These are phyloP conservation scores for Drosophila eugracilis DNA, from an alignment of 1,140 invertebrate species.

Conservation along the genomic window DNA sequence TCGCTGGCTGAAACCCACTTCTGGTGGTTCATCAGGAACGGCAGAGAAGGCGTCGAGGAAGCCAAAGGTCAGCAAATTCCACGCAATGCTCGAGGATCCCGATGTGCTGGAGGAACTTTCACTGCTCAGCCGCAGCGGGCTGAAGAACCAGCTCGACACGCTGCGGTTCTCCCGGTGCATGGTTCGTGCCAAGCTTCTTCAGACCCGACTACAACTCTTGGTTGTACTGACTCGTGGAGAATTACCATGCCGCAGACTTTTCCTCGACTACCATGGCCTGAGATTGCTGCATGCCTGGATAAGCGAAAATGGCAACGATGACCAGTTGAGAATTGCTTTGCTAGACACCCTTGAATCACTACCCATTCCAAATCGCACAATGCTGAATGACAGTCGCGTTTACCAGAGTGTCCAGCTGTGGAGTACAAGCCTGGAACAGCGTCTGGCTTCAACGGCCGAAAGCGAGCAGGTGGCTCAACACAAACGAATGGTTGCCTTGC, in stretches of 20 bases:
- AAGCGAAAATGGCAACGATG: slow-evolving; percentile 86
- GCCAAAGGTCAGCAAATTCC: slow-evolving; percentile 47
- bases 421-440: slow-evolving; percentile 86
- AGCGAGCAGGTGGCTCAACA: background rate
- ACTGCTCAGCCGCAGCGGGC: slow-evolving; percentile 89
- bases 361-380: slow-evolving; percentile 96
- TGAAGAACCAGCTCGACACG: slow-evolving; percentile 95
- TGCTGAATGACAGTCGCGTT: slow-evolving; percentile 96
- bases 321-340: slow-evolving; percentile 89
- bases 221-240: slow-evolving; percentile 90
- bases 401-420: slow-evolving; percentile 93
- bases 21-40: background rate
- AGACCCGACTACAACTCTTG: slow-evolving; percentile 90
- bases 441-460: slow-evolving; percentile 5
- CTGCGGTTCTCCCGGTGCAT: slow-evolving; percentile 94
- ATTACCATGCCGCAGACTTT: slow-evolving; percentile 92
- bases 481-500: slow-evolving; percentile 28
- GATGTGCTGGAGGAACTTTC: slow-evolving; percentile 93
- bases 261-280: slow-evolving; percentile 97
- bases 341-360: slow-evolving; percentile 92
- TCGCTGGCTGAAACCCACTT: slow-evolving; percentile 57
- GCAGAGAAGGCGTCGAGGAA: slow-evolving; percentile 33
- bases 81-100: slow-evolving; percentile 78
- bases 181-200: slow-evolving; percentile 93
- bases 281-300: slow-evolving; percentile 96